A percentile compares a stretch with the other conserved stretches of the same genome.
Conservation (phyloP, 2,888 invertebrate species). For the Cryptocephalus primarius region DNA sequence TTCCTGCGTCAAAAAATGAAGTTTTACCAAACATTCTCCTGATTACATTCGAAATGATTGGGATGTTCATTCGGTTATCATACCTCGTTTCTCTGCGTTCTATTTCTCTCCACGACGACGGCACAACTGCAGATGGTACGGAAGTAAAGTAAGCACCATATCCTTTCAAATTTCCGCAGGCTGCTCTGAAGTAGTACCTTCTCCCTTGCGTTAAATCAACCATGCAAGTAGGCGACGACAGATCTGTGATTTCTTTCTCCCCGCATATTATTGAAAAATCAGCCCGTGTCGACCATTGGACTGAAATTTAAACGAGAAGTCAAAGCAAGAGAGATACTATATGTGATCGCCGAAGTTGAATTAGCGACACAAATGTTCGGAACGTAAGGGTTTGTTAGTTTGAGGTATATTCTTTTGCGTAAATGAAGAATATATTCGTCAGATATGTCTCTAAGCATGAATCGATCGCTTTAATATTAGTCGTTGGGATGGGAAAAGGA, state of each 20-base stretch:
- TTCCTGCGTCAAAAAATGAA: neutral
- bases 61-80: neutral
- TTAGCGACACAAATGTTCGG: too few species aligned
- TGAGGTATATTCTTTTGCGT: too few species aligned
- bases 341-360: too few species aligned
- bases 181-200: conserved; percentile 80
- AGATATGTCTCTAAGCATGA: neutral
- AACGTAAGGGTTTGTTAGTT: too few species aligned
- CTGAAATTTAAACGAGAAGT: conserved; percentile 40
- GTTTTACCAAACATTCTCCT: neutral
- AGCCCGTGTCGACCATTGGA: conserved; percentile 86
- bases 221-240: conserved; percentile 48
- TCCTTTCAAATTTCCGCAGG: conserved; percentile 89
- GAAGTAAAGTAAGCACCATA: conserved; percentile 70
- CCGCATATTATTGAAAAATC: conserved; percentile 77
- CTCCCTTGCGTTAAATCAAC: conserved; percentile 74
- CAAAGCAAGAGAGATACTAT: neutral
- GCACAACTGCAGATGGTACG: conserved; percentile 74
- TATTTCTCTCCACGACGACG: conserved; percentile 90
- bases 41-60: neutral
- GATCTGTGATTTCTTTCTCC: conserved; percentile 62
- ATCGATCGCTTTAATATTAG: neutral
- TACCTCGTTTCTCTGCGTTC: conserved; percentile 53
- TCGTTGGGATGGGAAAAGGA: neutral
- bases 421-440: too few species aligned